Evolutionary conservation across 2,797 vertebrate genomes (phyloP).

Genomic region (Squalus acanthias): DNA sequence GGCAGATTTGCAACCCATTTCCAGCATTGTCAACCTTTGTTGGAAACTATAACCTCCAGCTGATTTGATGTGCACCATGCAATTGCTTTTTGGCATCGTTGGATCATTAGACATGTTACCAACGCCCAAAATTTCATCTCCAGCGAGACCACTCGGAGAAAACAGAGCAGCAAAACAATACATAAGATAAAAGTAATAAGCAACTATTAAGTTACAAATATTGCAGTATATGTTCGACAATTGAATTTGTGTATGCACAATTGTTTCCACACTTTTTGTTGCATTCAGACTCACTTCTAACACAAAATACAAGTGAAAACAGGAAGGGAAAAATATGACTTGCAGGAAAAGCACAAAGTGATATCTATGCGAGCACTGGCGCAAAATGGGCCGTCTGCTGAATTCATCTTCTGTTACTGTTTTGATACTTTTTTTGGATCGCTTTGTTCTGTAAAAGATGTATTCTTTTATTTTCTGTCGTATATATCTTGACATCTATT

Average conservation of each 20-base stretch:
- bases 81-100: background rate
- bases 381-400: background rate
- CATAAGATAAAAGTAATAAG: background rate
- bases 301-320: background rate
- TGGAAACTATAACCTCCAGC: background rate
- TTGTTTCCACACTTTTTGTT: background rate
- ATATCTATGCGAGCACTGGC: background rate
- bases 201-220: background rate
- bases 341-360: background rate
- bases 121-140: background rate
- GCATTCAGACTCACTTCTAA: background rate
- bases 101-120: background rate
- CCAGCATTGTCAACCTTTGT: background rate
- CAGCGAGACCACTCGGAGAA: background rate
- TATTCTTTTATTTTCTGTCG: background rate
- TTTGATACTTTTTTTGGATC: background rate
- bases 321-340: background rate
- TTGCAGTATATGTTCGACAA: background rate
- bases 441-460: background rate
- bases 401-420: background rate
- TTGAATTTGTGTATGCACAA: background rate
- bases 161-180: background rate
- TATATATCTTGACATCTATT: background rate
- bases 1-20: background rate
- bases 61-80: background rate